Evolutionary conservation across 2,888 invertebrate genomes (phyloP), one percentile per base, ranked within the genome.

Genomic region (Parapristionchus giblindavisi): DNA sequence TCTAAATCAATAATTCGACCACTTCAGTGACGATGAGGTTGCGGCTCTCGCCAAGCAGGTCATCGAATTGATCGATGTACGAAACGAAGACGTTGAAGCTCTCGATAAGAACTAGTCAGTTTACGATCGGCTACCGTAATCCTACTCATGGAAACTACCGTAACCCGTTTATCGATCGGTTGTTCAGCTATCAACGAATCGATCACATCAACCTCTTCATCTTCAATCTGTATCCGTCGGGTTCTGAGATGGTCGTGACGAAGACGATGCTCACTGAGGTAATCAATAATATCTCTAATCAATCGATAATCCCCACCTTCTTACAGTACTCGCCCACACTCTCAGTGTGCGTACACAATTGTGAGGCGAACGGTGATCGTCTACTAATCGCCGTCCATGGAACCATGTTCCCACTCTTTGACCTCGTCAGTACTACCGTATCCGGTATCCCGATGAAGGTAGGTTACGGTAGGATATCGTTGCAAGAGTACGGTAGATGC

Each of bases 371-470:
- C 63, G 38, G 32, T n/a, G 74, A 66, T 14, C 38, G 21, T 17
- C 58, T 76, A 8, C 54, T 75, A 4, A 43, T 70, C 8, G 74
- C 71, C 51, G 73, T 81, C 2, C 85, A 84, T 66, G 66, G 76
- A 54, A 81, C 89, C 29, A 88, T 88, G 4, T 88, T 90, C 78
- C 84, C 92, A 3, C 96, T 98, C 88, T 97, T 95, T 85, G 92
- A 94, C 88, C 90, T 99, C 61, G 94, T 95, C 0, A 95, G 94
- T 76, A 99, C 98, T 1, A 97, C 97, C 0, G 97, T 99, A 0
- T 96, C 96, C 6, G 95, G 97, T 85, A 98, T 98, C 85, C 99
- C 99, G 1, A 99, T 99, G 99, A 99, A 99, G 88, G 90, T 89
- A 43, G 32, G 58, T 34, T 34, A 70, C 36, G 21, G 71, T 1